These are phyloP conservation scores for Piprites chloris DNA, from an alignment of 2,113 vertebrate genomes.

Conservation along the genomic window DNA sequence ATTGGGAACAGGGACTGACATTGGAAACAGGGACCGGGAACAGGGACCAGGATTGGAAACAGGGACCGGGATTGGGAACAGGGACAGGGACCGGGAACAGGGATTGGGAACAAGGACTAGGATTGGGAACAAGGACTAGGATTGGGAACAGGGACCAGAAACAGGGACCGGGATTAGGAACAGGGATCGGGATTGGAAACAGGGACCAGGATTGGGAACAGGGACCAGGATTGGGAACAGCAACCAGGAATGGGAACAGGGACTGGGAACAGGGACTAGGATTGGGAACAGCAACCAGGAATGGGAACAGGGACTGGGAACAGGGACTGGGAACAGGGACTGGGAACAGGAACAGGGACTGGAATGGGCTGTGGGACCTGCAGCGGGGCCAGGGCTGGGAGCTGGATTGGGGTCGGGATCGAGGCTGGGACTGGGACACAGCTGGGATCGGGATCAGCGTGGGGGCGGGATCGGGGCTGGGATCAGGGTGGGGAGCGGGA, in stretches of 20 bases:
- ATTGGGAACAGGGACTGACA: background rate
- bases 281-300: background rate
- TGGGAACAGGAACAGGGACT: rapidly evolving
- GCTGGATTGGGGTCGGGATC: background rate
- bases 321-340: background rate
- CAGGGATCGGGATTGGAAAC: no score
- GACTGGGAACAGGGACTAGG: background rate
- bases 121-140: no score
- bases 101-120: background rate
- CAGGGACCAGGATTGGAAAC: rapidly evolving
- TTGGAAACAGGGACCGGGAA: background rate
- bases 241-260: background rate
- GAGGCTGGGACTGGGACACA: background rate
- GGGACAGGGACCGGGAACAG: background rate
- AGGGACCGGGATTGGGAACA: no score
- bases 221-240: background rate
- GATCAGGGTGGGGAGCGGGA: background rate
- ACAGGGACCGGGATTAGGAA: background rate
- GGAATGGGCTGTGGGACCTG: background rate
- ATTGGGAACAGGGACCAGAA: background rate
- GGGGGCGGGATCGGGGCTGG: no score
- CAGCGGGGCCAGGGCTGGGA: background rate
- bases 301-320: background rate
- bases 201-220: background rate
- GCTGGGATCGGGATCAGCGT: background rate